Evolutionary conservation across 2,113 vertebrate genomes (phyloP).

Genomic region (Leptocoma aspasia): DNA sequence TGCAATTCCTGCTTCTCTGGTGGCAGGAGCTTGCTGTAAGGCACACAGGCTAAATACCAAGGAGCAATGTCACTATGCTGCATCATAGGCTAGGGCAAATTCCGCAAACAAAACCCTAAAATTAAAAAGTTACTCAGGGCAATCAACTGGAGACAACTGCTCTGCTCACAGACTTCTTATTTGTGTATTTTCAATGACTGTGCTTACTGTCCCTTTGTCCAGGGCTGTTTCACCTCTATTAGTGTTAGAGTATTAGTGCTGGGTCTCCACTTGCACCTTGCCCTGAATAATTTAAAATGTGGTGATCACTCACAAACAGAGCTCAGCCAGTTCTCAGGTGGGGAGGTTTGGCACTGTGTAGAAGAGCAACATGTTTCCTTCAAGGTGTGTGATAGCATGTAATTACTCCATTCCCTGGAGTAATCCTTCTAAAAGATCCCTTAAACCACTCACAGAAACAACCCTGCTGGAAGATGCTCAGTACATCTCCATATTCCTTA

Average conservation of each 20-base stretch:
- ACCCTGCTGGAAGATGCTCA: not conserved
- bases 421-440: not conserved
- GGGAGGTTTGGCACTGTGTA: not conserved
- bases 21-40: not conserved
- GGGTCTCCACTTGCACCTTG: not conserved
- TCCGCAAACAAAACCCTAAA: not conserved
- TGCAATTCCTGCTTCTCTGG: not conserved
- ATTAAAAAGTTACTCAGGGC: conserved; percentile 6
- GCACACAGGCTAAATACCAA: not conserved
- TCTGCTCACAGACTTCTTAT: not conserved
- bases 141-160: not conserved
- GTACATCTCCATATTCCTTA: not conserved
- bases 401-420: not conserved
- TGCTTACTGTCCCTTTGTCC: not conserved
- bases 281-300: not conserved
- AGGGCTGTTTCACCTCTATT: not conserved
- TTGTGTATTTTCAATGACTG: not conserved
- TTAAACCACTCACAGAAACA: not conserved
- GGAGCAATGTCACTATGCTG: not conserved
- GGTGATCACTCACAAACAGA: not conserved
- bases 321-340: not conserved
- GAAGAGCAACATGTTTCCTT: not conserved
- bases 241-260: not conserved
- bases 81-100: not conserved
- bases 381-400: not conserved